Evolutionary conservation across 2,113 vertebrate genomes (phyloP).

Genomic region (Gavia stellata): DNA sequence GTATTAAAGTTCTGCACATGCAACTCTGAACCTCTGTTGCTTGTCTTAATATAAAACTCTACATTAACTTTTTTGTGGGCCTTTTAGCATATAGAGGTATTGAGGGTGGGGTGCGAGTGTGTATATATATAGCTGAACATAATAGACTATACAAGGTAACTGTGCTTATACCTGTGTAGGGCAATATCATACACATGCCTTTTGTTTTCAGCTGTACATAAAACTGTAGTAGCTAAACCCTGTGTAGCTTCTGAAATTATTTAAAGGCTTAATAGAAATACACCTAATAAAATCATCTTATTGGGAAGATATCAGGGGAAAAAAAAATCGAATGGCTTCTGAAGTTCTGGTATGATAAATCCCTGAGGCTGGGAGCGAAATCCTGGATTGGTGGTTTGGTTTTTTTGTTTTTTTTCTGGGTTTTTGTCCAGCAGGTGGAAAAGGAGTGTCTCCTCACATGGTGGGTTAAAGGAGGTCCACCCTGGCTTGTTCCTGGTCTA

Average conservation of each 20-base stretch:
- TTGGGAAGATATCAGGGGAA: neutral
- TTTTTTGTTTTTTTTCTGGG: neutral
- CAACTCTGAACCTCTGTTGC: neutral
- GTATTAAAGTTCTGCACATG: neutral
- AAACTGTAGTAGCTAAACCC: neutral
- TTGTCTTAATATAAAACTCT: neutral
- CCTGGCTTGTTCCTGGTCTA: neutral
- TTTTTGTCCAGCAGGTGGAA: neutral
- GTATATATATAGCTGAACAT: neutral
- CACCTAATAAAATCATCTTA: neutral
- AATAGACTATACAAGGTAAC: neutral
- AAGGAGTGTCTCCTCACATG: neutral
- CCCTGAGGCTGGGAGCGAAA: neutral
- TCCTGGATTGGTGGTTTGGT: too few relatives aligned
- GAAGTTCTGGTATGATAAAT: neutral
- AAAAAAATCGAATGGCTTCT: neutral
- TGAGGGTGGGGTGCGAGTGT: too few relatives aligned
- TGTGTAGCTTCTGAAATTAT: neutral
- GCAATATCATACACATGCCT: too few relatives aligned
- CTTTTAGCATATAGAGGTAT: neutral
- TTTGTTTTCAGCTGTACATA: neutral
- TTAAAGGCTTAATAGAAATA: neutral
- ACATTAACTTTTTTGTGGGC: neutral
- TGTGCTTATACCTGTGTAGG: neutral
- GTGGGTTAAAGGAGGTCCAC: neutral